These are phyloP conservation scores for Helobdella robusta DNA, from an alignment of 2,888 invertebrate genomes.

Conservation along the genomic window DNA sequence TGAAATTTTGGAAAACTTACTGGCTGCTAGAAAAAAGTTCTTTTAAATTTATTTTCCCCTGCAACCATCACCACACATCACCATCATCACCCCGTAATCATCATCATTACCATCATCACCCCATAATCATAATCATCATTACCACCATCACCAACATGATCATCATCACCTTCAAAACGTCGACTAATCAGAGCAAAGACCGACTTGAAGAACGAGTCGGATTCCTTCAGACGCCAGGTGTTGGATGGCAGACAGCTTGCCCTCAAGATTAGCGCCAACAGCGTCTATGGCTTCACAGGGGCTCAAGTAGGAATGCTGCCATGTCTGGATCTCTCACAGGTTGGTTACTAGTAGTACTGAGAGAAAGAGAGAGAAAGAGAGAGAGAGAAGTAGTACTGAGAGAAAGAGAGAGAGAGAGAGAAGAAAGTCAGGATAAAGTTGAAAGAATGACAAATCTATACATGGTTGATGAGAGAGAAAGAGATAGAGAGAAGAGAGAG, in stretches of 20 bases:
- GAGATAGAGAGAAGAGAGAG: too few relatives aligned
- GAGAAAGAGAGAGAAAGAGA: not conserved
- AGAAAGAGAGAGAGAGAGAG: not conserved
- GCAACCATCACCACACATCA: too few relatives aligned
- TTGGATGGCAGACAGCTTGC: constrained; percentile 93
- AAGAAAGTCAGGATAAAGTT: not conserved
- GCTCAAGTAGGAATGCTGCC: constrained; percentile 91
- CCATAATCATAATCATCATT: too few relatives aligned
- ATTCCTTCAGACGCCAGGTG: constrained; percentile 79
- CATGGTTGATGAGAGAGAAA: too few relatives aligned
- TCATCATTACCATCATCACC: too few relatives aligned
- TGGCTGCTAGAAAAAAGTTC: constrained; percentile 76
- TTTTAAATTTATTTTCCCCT: too few relatives aligned
- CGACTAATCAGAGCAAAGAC: constrained; percentile 67
- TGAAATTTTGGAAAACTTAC: constrained; percentile 81
- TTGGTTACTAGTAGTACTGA: constrained; percentile 40
- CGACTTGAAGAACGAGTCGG: constrained; percentile 86
- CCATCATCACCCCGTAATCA: too few relatives aligned
- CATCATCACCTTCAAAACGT: not conserved
- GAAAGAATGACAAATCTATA: too few relatives aligned
- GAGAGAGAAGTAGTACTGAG: not conserved
- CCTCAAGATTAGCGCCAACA: constrained; percentile 95
- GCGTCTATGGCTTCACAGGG: constrained; percentile 99
- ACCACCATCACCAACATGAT: too few relatives aligned
- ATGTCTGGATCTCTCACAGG: constrained; percentile 84